A percentile compares a stretch with the other conserved stretches of the same genome.
Conservation (phyloP, 2,113 vertebrate genomes). For the Oreochromis niloticus region DNA sequence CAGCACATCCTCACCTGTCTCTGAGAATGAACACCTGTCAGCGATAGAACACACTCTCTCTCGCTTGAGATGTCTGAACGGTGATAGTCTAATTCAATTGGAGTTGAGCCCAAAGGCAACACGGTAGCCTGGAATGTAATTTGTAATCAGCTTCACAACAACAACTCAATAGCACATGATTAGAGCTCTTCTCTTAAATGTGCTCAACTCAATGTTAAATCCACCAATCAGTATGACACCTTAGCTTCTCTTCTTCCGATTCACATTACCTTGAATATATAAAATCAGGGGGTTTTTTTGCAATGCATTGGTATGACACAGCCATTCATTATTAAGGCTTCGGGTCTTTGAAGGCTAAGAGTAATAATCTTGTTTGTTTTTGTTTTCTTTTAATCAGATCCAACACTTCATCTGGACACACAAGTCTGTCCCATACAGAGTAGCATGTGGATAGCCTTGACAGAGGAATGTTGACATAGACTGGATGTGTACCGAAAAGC, state of each 20-base stretch:
- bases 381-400: background rate
- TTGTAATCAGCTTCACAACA: conserved; percentile 58
- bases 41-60: background rate
- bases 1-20: conserved; percentile 1
- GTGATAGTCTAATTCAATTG: conserved; percentile 50
- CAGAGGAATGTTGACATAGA: background rate
- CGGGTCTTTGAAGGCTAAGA: background rate
- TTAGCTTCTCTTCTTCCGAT: background rate
- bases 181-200: conserved; percentile 43
- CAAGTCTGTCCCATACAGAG: background rate
- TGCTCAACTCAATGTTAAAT: conserved; percentile 15
- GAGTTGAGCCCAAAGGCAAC: conserved; percentile 38
- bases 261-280: background rate
- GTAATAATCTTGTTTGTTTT: background rate
- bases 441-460: background rate
- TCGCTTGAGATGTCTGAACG: conserved; percentile 5
- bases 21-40: background rate
- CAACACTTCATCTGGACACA: background rate
- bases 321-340: background rate
- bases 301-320: background rate
- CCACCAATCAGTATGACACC: conserved; percentile 18
- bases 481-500: background rate
- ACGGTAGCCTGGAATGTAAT: conserved; percentile 27
- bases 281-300: background rate
- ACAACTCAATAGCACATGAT: conserved; percentile 59